These are phyloP conservation scores for Danio choprae DNA, from an alignment of 2,797 vertebrate species.

Conservation along the genomic window DNA sequence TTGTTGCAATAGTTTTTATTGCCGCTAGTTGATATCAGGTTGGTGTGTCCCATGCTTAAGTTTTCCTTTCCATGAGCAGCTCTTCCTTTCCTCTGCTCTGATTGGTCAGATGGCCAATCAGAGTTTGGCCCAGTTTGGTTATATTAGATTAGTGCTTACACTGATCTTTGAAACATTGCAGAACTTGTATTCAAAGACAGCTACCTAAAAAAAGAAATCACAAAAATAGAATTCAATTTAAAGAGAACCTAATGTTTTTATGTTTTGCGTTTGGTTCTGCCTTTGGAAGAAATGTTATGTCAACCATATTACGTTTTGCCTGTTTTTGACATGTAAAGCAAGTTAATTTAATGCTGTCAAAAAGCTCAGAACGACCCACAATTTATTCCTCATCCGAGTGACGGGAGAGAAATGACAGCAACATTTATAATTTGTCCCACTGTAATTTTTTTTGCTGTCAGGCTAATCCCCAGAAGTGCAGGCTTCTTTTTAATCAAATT, in stretches of 20 bases:
- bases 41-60: too few relatives aligned
- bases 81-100: too few relatives aligned
- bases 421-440: constrained; percentile 50
- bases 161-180: too few relatives aligned
- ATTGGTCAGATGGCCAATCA: too few relatives aligned
- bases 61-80: too few relatives aligned
- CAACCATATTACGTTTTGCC: background rate
- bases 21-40: too few relatives aligned
- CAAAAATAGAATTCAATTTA: background rate
- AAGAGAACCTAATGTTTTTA: background rate
- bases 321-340: constrained; percentile 14
- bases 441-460: constrained; percentile 47
- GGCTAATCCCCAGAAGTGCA: constrained; percentile 33
- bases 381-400: constrained; percentile 38
- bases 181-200: too few relatives aligned
- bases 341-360: constrained; percentile 37
- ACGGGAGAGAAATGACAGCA: constrained; percentile 31
- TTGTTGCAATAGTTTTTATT: too few relatives aligned
- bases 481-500: constrained; percentile 54
- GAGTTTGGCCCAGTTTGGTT: too few relatives aligned
- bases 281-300: constrained; percentile 5
- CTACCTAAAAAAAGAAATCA: too few relatives aligned
- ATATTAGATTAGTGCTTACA: too few relatives aligned
- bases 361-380: constrained; percentile 14
- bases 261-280: background rate